Conservation (phyloP, 2,113 vertebrate genomes). For the Ranitomeya imitator region DNA sequence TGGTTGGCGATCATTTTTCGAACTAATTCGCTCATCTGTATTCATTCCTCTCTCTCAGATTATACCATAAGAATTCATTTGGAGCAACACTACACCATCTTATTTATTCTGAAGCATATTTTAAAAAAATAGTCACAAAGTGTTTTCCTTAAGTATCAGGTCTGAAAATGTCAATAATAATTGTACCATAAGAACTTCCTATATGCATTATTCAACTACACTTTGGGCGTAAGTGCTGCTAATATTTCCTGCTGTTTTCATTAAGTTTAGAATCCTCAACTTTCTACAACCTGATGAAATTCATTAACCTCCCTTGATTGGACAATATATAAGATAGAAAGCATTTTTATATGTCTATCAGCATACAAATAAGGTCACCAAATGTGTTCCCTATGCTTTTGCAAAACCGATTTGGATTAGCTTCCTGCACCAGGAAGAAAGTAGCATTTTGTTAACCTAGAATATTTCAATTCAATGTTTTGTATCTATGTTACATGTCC, state of each 20-base stretch:
- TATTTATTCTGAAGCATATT: not conserved
- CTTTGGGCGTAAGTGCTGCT: not conserved
- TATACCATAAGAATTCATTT: not conserved
- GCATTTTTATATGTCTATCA: not conserved
- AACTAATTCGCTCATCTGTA: too few relatives aligned
- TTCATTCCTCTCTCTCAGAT: not conserved
- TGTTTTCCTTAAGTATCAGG: not conserved
- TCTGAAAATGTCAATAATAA: slow-evolving; percentile 23
- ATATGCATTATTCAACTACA: not conserved
- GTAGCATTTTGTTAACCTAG: too few relatives aligned
- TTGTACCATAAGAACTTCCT: slow-evolving; percentile 13
- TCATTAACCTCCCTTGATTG: not conserved
- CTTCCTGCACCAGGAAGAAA: not conserved
- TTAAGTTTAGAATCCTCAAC: slow-evolving; percentile 10
- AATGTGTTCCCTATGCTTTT: not conserved
- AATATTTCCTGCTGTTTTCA: slow-evolving; percentile 11
- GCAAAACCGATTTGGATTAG: not conserved
- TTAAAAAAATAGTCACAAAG: not conserved
- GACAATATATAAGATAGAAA: not conserved
- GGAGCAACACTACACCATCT: not conserved
- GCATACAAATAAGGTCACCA: not conserved
- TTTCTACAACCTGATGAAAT: not conserved
- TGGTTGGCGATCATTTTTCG: too few relatives aligned
- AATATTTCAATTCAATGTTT: too few relatives aligned
- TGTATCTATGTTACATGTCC: too few relatives aligned